Evolutionary conservation across 2,113 vertebrate species (phyloP), one percentile per base, ranked within the genome.

Genomic region (Lanius ludovicianus): DNA sequence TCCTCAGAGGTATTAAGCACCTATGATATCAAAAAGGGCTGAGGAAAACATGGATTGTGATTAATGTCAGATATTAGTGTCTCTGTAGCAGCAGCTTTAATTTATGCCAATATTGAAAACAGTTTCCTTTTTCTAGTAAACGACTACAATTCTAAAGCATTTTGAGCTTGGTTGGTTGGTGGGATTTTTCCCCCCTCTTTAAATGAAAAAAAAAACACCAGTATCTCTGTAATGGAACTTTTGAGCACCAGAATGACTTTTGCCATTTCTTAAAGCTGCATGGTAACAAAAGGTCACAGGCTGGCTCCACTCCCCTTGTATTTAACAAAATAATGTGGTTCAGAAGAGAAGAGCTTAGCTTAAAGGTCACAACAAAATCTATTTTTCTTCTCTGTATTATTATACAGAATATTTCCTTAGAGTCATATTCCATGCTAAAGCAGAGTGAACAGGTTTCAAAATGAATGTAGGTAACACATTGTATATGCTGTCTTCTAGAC

Each of bases 301-400:
- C 89, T 95, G 96, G 95, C 85, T 97, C 84, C 64, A 39, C 88
- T 78, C 95, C 56, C 75, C 87, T 89, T 92, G 50, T 95, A 97
- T 96, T 97, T 97, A 96, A 92, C 92, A 97, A 98, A 95, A 95
- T 97, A 94, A 97, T 94, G 91, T 84, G 91, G 74, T 78, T 97
- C 95, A 63, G 94, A 96, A 95, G 95, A 97, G 89, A 94, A 97
- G 96, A 96, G 92, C 85, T 98, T 96, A 96, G 84, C 94, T 95
- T 96, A 98, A 98, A 98, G 97, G 97, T 98, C 98, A 98, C 92
- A 84, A 88, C 55, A 96, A 97, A 98, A 95, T 87, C 91, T 96
- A 90, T 96, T 97, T 97, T 95, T 91, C 92, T 94, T 84, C 81
- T 71, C 88, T 93, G 77, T 87, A 96, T 97, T 93, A 97, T 96